phyloP scores from a whole-genome alignment of 2,113 vertebrate genomes.

The Scolopax mira region DNA sequence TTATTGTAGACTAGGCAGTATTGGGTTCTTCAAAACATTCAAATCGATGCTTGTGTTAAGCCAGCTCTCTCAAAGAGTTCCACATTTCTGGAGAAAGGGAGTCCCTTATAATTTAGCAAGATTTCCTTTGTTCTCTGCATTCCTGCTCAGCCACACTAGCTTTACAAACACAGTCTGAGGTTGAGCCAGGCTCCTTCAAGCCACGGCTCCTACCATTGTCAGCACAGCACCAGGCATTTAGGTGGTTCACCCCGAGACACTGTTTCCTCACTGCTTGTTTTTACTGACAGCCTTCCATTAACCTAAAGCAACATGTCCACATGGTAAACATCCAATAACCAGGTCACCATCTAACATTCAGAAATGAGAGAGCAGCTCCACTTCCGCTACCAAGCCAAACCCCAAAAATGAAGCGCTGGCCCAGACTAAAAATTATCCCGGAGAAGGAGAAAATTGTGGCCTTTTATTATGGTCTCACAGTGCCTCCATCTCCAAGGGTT shows the following conservation, averaged over 20 bases:
- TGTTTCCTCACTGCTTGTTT: not conserved
- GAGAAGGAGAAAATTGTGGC: constrained; percentile 6
- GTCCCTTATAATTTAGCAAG: not conserved
- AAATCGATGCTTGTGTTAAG: not conserved
- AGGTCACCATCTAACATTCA: not conserved
- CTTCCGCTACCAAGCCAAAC: not conserved
- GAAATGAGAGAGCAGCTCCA: constrained; percentile 43
- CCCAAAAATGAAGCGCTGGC: constrained; percentile 7
- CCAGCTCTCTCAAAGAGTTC: not conserved
- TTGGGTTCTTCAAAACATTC: not conserved
- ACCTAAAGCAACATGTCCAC: not conserved
- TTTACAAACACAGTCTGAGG: not conserved
- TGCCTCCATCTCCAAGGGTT: not conserved
- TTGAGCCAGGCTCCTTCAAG: constrained; percentile 5
- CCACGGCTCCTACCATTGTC: not conserved
- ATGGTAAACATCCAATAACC: not conserved
- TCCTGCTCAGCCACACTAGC: not conserved
- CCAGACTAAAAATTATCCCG: not conserved
- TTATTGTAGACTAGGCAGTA: not conserved
- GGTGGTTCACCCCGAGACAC: not conserved
- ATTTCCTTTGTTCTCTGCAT: not conserved
- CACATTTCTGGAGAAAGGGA: not conserved
- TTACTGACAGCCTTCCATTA: not conserved
- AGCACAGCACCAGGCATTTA: not conserved
- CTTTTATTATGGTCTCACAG: not conserved